Conservation (phyloP, 2,797 vertebrate genomes). For the Acrossocheilus fasciatus region DNA sequence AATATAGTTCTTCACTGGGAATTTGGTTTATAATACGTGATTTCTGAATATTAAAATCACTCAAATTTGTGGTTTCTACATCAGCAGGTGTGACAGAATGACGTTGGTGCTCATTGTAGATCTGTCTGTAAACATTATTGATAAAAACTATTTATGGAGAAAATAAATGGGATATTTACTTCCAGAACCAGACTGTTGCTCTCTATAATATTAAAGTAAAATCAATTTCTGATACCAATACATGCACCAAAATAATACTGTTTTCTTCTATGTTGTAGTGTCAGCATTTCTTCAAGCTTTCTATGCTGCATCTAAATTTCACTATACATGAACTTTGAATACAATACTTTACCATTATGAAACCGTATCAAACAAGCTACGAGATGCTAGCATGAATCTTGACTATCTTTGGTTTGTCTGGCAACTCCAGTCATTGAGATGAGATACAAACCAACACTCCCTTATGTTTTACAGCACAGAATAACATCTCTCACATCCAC, state of each 20-base stretch:
- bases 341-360: not conserved
- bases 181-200: not conserved
- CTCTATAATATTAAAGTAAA: fast-evolving
- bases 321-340: not conserved
- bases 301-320: not conserved
- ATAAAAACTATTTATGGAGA: not conserved
- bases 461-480: not conserved
- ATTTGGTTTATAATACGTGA: not conserved
- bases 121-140: not conserved
- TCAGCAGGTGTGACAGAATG: no score
- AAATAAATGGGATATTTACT: not conserved
- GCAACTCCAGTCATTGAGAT: not conserved
- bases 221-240: not conserved
- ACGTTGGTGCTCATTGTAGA: no score
- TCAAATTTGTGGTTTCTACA: not conserved
- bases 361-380: not conserved
- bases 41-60: not conserved
- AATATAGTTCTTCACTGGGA: not conserved
- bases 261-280: not conserved
- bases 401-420: not conserved
- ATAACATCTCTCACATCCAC: not conserved
- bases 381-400: not conserved
- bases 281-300: not conserved
- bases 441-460: not conserved
- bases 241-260: not conserved